phyloP scores from a whole-genome alignment of 1,140 invertebrate genomes.

The Ceratina calcarata region DNA sequence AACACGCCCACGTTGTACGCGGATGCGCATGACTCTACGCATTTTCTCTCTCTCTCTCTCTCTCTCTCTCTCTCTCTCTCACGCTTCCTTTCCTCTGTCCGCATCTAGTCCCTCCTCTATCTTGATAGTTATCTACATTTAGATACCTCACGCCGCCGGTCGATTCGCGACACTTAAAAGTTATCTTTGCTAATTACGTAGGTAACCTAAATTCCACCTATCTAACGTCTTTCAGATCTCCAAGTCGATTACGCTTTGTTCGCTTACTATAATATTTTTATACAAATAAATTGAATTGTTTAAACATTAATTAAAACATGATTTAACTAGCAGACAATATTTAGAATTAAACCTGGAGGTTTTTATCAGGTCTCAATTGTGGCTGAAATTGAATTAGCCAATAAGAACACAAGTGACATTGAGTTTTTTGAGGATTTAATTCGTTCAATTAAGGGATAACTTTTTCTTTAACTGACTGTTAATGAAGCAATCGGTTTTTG shows the following conservation, averaged over 20 bases:
- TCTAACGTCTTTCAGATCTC: not conserved
- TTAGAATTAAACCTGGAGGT: too few relatives aligned
- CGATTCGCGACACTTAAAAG: slow-evolving; percentile 41
- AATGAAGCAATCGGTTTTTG: slow-evolving; percentile 25
- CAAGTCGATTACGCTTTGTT: too few relatives aligned
- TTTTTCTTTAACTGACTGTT: slow-evolving; percentile 22
- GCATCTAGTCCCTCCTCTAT: not conserved
- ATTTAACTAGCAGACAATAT: too few relatives aligned
- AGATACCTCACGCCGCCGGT: slow-evolving; percentile 25
- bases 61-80: too few relatives aligned
- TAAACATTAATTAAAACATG: not conserved
- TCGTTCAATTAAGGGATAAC: slow-evolving; percentile 9
- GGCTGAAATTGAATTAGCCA: not conserved
- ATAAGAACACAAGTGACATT: not conserved
- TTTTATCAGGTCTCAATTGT: not conserved
- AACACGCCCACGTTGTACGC: slow-evolving; percentile 27
- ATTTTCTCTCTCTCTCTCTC: slow-evolving; percentile 10
- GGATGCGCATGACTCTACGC: slow-evolving; percentile 18
- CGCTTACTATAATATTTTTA: too few relatives aligned
- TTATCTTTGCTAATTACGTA: slow-evolving; percentile 42
- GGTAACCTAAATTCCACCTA: slow-evolving; percentile 34
- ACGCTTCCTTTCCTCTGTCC: too few relatives aligned
- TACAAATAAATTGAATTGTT: too few relatives aligned
- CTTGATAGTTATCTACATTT: slow-evolving; percentile 38
- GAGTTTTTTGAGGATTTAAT: not conserved